Conservation (phyloP, 53 echinoderm and acorn worm genomes). For the Actinopyga echinites region DNA sequence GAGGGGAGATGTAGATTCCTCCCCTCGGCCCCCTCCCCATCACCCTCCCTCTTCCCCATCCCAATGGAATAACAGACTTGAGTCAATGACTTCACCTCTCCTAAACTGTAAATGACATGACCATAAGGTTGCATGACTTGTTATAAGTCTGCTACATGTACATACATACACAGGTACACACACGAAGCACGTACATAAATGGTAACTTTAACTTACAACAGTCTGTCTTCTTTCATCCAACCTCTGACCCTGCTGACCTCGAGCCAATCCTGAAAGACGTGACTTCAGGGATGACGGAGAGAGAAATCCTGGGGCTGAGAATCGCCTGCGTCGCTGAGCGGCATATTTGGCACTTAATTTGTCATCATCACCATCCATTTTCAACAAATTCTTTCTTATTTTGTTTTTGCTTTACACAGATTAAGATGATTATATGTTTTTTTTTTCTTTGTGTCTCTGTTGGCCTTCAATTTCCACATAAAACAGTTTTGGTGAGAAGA, state of each 20-base stretch:
- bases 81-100: too few relatives aligned
- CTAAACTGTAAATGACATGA: too few relatives aligned
- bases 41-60: too few relatives aligned
- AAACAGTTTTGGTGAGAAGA: not conserved
- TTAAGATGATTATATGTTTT: not conserved
- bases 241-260: constrained; percentile 17
- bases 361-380: constrained; percentile 10
- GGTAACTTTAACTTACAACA: constrained; percentile 37
- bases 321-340: constrained; percentile 23
- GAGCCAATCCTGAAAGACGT: constrained; percentile 25
- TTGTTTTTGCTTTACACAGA: not conserved
- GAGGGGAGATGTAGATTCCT: too few relatives aligned
- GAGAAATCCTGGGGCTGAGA: constrained; percentile 40
- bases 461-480: not conserved
- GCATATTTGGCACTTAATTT: constrained; percentile 11
- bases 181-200: too few relatives aligned
- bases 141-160: not conserved
- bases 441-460: not conserved
- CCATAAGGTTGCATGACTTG: too few relatives aligned
- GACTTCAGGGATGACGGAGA: constrained; percentile 42
- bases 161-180: not conserved
- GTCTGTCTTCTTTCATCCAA: constrained; percentile 15
- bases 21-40: too few relatives aligned
- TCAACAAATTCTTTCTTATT: not conserved
- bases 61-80: too few relatives aligned